These are phyloP conservation scores for Macrobrachium rosenbergii DNA, from an alignment of 1,140 invertebrate genomes.

Conservation along the genomic window DNA sequence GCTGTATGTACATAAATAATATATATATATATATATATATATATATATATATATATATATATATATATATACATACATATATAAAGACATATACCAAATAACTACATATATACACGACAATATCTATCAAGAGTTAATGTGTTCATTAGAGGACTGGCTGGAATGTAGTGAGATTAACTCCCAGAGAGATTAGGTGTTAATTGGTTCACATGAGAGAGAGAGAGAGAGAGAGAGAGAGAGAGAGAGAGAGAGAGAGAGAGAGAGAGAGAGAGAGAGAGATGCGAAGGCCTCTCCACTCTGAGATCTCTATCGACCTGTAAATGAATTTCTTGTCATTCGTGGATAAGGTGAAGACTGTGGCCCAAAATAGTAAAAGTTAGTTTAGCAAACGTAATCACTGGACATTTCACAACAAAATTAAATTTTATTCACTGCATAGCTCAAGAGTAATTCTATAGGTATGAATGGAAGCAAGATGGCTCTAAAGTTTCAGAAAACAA, in stretches of 20 bases:
- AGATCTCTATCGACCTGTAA: no score
- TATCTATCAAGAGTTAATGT: background rate
- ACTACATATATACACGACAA: background rate
- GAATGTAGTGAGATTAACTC: no score
- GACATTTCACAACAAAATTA: no score
- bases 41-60: background rate
- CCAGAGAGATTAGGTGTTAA: background rate
- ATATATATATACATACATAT: conserved; percentile 12
- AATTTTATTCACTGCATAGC: no score
- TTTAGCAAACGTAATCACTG: no score
- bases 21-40: background rate
- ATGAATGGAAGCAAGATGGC: no score
- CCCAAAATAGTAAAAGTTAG: background rate
- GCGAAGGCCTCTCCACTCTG: no score
- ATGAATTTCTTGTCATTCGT: no score
- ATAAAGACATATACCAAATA: background rate
- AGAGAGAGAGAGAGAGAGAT: conserved; percentile 15
- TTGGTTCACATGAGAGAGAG: background rate
- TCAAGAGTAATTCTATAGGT: no score
- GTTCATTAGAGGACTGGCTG: background rate
- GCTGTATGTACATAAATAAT: no score
- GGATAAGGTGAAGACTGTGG: background rate
- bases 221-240: background rate
- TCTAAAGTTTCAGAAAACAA: no score
- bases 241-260: conserved; percentile 15